Percentiles rank a stretch among this genome's conserved stretches.
Evolutionary conservation across 2,888 invertebrate genomes (phyloP).

Genomic region (Perdita meconis): DNA sequence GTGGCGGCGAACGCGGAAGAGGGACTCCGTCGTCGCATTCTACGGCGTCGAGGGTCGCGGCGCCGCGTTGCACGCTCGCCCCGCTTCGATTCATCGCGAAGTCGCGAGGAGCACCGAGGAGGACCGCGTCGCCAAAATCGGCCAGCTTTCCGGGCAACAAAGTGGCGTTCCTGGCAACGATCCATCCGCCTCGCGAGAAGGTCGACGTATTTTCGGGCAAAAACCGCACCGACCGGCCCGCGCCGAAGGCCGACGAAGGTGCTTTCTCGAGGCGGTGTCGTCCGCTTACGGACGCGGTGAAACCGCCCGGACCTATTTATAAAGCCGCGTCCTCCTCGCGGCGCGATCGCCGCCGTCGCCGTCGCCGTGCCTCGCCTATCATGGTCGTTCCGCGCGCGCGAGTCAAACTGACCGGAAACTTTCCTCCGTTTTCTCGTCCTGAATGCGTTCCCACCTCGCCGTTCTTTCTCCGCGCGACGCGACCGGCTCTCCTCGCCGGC

Average conservation of each 20-base stretch:
- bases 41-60: constrained; percentile 6
- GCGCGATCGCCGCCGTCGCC: too few relatives aligned
- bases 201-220: constrained; percentile 44
- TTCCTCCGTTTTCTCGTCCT: constrained; percentile 51
- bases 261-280: constrained; percentile 54
- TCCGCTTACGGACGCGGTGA: constrained; percentile 52
- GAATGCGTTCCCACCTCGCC: background rate
- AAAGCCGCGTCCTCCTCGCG: constrained; percentile 76
- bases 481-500: too few relatives aligned
- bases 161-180: constrained; percentile 40
- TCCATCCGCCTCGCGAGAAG: constrained; percentile 39
- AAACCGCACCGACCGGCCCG: constrained; percentile 19
- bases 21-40: constrained; percentile 9
- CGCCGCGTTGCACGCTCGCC: constrained; percentile 27
- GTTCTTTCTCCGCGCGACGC: background rate
- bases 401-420: constrained; percentile 67
- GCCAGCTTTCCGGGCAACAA: constrained; percentile 33
- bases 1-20: background rate
- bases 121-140: constrained; percentile 55
- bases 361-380: constrained; percentile 65
- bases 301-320: constrained; percentile 76
- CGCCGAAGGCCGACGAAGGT: constrained; percentile 48
- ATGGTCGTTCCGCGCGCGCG: constrained; percentile 77
- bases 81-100: constrained; percentile 45
- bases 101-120: too few relatives aligned